Evolutionary conservation across 64 coral and sea anemone genomes (phyloP).

Genomic region (Porites lutea): DNA sequence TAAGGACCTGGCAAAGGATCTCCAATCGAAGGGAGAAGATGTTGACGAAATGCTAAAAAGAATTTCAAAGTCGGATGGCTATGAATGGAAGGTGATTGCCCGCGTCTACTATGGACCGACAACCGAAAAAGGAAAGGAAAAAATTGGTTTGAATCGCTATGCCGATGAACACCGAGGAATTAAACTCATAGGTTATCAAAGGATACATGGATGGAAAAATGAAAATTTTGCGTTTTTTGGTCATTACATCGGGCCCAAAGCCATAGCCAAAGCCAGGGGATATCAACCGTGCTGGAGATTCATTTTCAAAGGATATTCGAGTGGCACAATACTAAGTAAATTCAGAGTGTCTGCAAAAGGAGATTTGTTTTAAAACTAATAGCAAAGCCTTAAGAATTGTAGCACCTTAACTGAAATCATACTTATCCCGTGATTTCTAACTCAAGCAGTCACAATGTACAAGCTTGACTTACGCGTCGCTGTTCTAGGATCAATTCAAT

Average conservation of each 20-base stretch:
- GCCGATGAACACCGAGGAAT: neutral
- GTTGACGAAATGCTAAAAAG: neutral
- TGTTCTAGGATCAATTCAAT: neutral
- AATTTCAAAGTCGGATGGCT: too few species aligned
- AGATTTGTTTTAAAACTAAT: conserved; percentile 3
- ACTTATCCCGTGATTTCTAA: conserved; percentile 1
- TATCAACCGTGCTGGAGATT: conserved; percentile 1
- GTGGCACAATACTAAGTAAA: neutral
- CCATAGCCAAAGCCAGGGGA: neutral
- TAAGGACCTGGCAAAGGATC: neutral
- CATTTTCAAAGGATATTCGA: neutral
- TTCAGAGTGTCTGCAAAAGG: neutral
- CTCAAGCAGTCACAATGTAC: neutral
- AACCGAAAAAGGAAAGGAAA: neutral
- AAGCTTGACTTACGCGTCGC: neutral
- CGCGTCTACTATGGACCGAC: too few species aligned
- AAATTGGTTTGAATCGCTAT: neutral
- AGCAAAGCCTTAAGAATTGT: neutral
- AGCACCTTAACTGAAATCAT: neutral
- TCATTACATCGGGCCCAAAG: neutral
- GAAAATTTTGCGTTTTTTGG: neutral
- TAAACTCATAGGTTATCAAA: too few species aligned
- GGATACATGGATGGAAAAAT: neutral
- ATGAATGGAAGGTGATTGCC: too few species aligned
- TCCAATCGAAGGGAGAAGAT: neutral